Evolutionary conservation across 2,797 vertebrate genomes (phyloP).

Genomic region (Microctenopoma lineatum): DNA sequence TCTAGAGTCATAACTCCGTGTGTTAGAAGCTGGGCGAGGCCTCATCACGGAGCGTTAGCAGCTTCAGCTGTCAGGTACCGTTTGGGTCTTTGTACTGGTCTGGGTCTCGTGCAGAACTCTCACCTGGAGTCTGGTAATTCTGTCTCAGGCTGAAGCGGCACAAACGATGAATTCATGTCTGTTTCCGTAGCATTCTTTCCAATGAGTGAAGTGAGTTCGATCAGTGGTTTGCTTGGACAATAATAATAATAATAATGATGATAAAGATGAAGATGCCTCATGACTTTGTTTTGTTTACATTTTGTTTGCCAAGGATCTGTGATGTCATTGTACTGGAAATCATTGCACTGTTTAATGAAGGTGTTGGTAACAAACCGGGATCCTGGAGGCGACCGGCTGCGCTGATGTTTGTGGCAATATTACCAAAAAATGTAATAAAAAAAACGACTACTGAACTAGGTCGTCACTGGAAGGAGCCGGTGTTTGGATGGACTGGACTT

Average conservation of each 20-base stretch:
- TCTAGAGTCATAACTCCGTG: too few species aligned
- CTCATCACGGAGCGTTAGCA: neutral
- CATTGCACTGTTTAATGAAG: neutral
- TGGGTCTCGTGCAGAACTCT: too few species aligned
- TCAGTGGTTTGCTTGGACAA: too few species aligned
- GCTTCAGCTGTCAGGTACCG: neutral
- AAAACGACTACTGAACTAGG: slow-evolving; percentile 29
- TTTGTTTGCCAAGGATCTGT: neutral
- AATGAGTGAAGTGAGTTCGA: neutral
- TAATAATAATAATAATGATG: too few species aligned
- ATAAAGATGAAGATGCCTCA: too few species aligned
- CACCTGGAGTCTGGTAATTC: too few species aligned
- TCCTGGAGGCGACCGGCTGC: slow-evolving; percentile 42
- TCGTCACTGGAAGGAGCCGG: slow-evolving; percentile 20
- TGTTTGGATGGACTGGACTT: neutral
- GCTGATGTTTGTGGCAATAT: neutral
- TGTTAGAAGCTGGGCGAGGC: too few species aligned
- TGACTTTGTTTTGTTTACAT: neutral
- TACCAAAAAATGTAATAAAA: slow-evolving; percentile 29
- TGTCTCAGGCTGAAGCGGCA: neutral
- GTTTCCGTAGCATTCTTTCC: neutral
- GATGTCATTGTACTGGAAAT: neutral
- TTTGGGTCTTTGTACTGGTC: neutral
- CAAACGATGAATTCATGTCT: neutral
- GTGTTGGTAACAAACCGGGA: slow-evolving; percentile 6